These are phyloP conservation scores for Rhipidura dahli DNA, from an alignment of 2,113 vertebrate genomes.

Conservation along the genomic window DNA sequence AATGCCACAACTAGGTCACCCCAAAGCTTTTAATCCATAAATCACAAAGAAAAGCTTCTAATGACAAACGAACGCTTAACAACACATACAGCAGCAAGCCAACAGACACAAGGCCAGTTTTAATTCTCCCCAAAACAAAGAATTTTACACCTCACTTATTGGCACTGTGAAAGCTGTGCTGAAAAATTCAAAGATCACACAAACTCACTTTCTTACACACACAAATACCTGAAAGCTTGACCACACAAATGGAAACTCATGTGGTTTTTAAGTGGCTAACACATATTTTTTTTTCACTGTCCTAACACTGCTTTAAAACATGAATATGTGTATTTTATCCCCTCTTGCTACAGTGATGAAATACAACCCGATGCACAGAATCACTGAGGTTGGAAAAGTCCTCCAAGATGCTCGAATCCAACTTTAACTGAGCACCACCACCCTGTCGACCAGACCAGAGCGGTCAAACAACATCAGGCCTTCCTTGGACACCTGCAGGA, in stretches of 20 bases:
- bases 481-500: background rate
- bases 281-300: background rate
- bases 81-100: background rate
- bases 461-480: background rate
- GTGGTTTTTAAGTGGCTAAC: background rate
- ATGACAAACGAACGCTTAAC: background rate
- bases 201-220: background rate
- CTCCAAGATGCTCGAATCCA: background rate
- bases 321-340: background rate
- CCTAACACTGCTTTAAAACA: background rate
- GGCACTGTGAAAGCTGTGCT: background rate
- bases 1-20: background rate
- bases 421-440: background rate
- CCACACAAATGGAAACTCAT: accelerated
- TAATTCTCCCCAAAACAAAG: background rate
- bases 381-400: background rate
- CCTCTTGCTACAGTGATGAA: background rate
- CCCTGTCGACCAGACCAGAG: background rate
- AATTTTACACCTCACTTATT: background rate
- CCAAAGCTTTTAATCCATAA: background rate
- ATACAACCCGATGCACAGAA: accelerated
- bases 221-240: background rate
- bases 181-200: background rate
- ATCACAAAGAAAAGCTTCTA: background rate
- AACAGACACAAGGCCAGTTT: background rate